Percentiles rank a stretch among this genome's conserved stretches.
Conservation (phyloP, 2,888 invertebrate species). For the Pediacus dermestoides region DNA sequence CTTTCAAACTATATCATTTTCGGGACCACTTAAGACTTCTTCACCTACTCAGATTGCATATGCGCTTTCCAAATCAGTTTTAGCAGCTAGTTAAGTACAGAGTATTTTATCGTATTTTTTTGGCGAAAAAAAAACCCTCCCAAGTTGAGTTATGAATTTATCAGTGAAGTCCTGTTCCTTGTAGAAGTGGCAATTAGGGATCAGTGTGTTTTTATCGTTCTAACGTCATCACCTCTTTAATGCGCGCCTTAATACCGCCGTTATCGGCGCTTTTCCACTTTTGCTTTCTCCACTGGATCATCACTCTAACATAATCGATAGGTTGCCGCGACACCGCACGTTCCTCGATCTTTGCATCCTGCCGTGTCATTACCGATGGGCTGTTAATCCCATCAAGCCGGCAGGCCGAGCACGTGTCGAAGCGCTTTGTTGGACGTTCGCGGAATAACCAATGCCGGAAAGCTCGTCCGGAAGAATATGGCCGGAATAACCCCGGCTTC, state of each 20-base stretch:
- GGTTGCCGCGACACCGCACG: conserved; percentile 28
- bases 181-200: conserved; percentile 35
- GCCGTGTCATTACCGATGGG: conserved; percentile 40
- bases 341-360: conserved; percentile 40
- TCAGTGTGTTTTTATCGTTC: conserved; percentile 34
- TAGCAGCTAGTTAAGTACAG: no score
- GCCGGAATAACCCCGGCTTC: conserved; percentile 26
- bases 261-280: conserved; percentile 26
- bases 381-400: conserved; percentile 40
- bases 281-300: conserved; percentile 14
- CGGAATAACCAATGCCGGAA: conserved; percentile 33
- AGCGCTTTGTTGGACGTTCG: conserved; percentile 33
- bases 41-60: no score
- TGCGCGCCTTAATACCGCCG: conserved; percentile 29
- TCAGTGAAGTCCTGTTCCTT: conserved; percentile 22
- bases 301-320: conserved; percentile 38
- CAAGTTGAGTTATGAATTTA: conserved; percentile 29
- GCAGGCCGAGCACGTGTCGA: conserved; percentile 38
- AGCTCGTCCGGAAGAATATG: conserved; percentile 35
- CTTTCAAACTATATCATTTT: no score
- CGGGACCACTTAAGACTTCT: no score
- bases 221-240: conserved; percentile 33
- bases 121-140: no score
- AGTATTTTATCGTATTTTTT: no score
- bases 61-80: no score